Evolutionary conservation across 2,797 vertebrate genomes (phyloP).

Genomic region (Acipenser oxyrinchus): DNA sequence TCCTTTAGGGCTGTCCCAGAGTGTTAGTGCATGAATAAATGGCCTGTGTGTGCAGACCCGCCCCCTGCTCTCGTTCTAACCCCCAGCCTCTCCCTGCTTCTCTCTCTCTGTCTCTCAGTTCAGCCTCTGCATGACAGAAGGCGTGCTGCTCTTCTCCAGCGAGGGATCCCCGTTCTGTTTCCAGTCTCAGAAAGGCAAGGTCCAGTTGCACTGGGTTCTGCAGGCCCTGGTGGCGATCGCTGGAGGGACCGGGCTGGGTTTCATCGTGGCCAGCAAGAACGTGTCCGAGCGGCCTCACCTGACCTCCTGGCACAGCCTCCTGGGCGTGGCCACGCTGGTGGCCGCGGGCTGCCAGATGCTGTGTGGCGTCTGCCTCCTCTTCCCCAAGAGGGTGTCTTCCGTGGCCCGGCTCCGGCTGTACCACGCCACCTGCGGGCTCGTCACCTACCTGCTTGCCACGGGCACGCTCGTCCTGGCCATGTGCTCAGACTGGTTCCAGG

Average conservation of each 20-base stretch:
- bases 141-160: slow-evolving; percentile 67
- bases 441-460: slow-evolving; percentile 71
- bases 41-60: neutral
- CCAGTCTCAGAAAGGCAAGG: slow-evolving; percentile 62
- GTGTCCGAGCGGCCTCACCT: slow-evolving; percentile 68
- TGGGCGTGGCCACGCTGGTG: slow-evolving; percentile 58
- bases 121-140: slow-evolving; percentile 77
- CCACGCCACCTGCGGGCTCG: slow-evolving; percentile 70
- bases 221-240: slow-evolving; percentile 59
- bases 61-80: neutral
- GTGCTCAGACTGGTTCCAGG: slow-evolving; percentile 80
- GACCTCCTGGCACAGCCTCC: slow-evolving; percentile 71
- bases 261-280: slow-evolving; percentile 76
- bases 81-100: neutral
- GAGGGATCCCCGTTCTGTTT: slow-evolving; percentile 67
- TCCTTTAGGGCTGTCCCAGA: neutral
- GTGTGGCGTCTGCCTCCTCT: slow-evolving; percentile 61
- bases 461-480: slow-evolving; percentile 63
- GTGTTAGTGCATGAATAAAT: neutral
- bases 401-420: slow-evolving; percentile 65
- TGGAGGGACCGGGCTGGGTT: slow-evolving; percentile 56
- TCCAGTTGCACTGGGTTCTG: slow-evolving; percentile 67
- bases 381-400: slow-evolving; percentile 48
- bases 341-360: slow-evolving; percentile 54
- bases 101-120: slow-evolving; percentile 53